Conservation (phyloP, 2,888 invertebrate genomes). For the Drosophila peninsularis region DNA sequence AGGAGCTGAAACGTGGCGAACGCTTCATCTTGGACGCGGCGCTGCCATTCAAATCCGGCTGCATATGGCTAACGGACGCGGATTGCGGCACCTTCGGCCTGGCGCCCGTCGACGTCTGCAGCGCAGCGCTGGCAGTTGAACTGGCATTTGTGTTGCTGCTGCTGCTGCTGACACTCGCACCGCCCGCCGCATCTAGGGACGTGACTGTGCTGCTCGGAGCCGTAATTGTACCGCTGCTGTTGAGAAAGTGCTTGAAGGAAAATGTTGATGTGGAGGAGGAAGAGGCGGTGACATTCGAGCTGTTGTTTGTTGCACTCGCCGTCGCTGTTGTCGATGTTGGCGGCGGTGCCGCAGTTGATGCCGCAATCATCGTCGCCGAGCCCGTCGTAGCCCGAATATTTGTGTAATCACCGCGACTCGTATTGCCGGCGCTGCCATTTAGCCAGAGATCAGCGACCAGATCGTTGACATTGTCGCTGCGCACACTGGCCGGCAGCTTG, state of each 20-base stretch:
- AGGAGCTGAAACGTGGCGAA: slow-evolving; percentile 84
- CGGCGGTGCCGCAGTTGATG: slow-evolving; percentile 12
- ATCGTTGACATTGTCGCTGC: slow-evolving; percentile 69
- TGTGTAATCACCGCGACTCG: slow-evolving; percentile 71
- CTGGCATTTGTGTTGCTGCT: slow-evolving; percentile 22
- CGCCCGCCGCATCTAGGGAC: slow-evolving; percentile 50
- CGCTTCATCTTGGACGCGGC: slow-evolving; percentile 84
- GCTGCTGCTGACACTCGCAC: slow-evolving; percentile 23
- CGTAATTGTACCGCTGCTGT: slow-evolving; percentile 86
- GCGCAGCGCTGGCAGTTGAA: slow-evolving; percentile 29
- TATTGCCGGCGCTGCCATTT: slow-evolving; percentile 40
- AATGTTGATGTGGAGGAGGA: slow-evolving; percentile 84
- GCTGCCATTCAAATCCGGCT: slow-evolving; percentile 63
- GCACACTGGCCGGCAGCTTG: slow-evolving; percentile 33
- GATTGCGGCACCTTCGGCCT: slow-evolving; percentile 89
- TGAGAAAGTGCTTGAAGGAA: slow-evolving; percentile 93
- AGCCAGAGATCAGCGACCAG: slow-evolving; percentile 78
- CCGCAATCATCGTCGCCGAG: slow-evolving; percentile 8
- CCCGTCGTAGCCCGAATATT: slow-evolving; percentile 62
- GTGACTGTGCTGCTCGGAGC: slow-evolving; percentile 74
- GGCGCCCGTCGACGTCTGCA: slow-evolving; percentile 87
- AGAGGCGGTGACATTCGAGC: slow-evolving; percentile 13
- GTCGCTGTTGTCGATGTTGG: slow-evolving; percentile 10
- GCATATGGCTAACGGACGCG: slow-evolving; percentile 76
- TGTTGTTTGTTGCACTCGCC: slow-evolving; percentile 6